Percentiles rank a stretch among this genome's conserved stretches.
These are phyloP conservation scores for Holacanthella duospinosa DNA, from an alignment of 2,888 invertebrate species.

Conservation along the genomic window DNA sequence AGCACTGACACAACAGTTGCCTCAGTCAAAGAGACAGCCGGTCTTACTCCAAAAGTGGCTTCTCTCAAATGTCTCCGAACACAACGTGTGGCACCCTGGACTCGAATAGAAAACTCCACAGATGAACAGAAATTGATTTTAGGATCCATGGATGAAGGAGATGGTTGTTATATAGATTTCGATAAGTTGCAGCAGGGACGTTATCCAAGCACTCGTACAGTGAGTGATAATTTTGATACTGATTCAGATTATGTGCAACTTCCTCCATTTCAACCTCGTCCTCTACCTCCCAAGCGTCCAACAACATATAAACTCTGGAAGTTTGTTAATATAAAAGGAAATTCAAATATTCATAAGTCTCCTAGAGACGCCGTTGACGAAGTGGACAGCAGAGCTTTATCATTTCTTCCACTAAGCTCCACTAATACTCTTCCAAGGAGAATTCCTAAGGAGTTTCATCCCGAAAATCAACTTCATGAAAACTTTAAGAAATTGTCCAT, in stretches of 20 bases:
- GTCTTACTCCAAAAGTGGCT: slow-evolving; percentile 35
- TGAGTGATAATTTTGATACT: slow-evolving; percentile 74
- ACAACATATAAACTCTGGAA: slow-evolving; percentile 34
- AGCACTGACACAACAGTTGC: neutral
- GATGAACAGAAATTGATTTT: neutral
- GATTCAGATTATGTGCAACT: slow-evolving; percentile 82
- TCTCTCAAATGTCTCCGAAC: slow-evolving; percentile 33
- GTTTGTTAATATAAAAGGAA: slow-evolving; percentile 20
- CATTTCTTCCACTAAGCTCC: neutral
- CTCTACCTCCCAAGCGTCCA: slow-evolving; percentile 30
- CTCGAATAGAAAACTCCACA: neutral
- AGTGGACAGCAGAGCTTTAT: neutral
- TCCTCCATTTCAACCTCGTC: slow-evolving; percentile 38
- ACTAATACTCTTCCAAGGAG: neutral
- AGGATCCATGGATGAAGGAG: neutral
- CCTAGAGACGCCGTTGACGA: neutral
- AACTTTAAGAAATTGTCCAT: slow-evolving; percentile 6
- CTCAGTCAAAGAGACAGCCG: slow-evolving; percentile 27
- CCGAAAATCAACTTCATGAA: neutral
- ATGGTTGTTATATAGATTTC: slow-evolving; percentile 34
- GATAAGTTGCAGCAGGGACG: slow-evolving; percentile 34
- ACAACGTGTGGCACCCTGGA: slow-evolving; percentile 17
- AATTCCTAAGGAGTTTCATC: neutral
- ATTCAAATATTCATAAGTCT: slow-evolving; percentile 1
- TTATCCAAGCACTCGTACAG: slow-evolving; percentile 43